These are phyloP conservation scores for Spermophilus dauricus DNA, from an alignment of 2,113 vertebrate genomes.

Conservation along the genomic window DNA sequence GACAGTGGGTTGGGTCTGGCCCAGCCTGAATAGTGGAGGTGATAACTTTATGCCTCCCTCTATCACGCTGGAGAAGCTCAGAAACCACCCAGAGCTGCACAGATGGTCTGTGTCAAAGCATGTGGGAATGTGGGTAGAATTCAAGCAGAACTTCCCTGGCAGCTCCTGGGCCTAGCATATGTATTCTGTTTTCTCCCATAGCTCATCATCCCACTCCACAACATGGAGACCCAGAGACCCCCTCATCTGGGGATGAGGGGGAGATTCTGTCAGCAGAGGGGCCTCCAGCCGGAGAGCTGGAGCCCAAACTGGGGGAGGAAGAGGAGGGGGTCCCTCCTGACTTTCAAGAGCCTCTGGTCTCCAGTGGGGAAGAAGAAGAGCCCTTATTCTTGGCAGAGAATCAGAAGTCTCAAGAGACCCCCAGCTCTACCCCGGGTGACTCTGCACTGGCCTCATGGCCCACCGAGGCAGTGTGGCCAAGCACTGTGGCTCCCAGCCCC, in stretches of 20 bases:
- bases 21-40: not conserved
- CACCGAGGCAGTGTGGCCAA: not conserved
- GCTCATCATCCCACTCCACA: conserved; percentile 75
- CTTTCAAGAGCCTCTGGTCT: conserved; percentile 71
- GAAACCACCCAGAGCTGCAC: not conserved
- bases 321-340: not conserved
- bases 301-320: not conserved
- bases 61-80: not conserved
- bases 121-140: not conserved
- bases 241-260: conserved; percentile 77
- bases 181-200: conserved; percentile 29
- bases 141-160: not conserved
- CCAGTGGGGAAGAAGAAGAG: conserved; percentile 73
- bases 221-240: conserved; percentile 70
- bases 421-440: not conserved
- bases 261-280: conserved; percentile 78
- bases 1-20: not conserved
- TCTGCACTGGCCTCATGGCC: not conserved
- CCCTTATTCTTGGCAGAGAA: conserved; percentile 16
- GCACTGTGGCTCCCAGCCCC: not conserved
- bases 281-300: not conserved
- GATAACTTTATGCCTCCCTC: not conserved
- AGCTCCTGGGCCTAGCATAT: not conserved
- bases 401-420: not conserved
- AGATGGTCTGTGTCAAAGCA: not conserved